Percentiles rank a stretch among this genome's conserved stretches.
phyloP scores from a whole-genome alignment of 2,113 vertebrate species.

The Cheirogaleus medius region DNA sequence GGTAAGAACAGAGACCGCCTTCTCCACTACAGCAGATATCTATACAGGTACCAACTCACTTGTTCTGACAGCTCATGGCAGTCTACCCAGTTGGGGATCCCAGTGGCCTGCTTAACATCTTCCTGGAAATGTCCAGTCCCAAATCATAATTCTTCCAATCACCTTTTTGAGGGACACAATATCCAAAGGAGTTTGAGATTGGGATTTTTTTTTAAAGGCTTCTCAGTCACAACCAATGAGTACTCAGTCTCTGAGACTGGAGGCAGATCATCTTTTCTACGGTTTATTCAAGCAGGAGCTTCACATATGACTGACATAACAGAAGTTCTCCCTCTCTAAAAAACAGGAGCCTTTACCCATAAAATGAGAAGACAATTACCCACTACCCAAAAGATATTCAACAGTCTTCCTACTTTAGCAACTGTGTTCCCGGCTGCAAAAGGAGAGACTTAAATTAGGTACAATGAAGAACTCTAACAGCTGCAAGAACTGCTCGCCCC shows the following conservation, averaged over 20 bases:
- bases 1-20: background rate
- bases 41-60: background rate
- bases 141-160: slow-evolving; percentile 31
- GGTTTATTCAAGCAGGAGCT: background rate
- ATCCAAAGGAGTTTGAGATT: background rate
- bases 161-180: background rate
- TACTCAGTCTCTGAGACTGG: background rate
- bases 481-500: slow-evolving; percentile 52
- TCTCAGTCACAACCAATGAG: background rate
- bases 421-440: slow-evolving; percentile 29
- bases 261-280: background rate
- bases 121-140: slow-evolving; percentile 16
- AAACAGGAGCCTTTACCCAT: background rate
- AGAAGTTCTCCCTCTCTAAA: background rate
- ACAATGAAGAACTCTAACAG: slow-evolving; percentile 53
- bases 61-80: background rate
- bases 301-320: background rate
- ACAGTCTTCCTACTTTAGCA: slow-evolving; percentile 30
- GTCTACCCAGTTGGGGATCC: background rate
- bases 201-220: background rate
- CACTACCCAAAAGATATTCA: background rate
- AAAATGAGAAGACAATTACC: background rate
- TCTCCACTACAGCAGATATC: background rate
- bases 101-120: background rate
- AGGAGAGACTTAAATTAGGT: slow-evolving; percentile 64